Percentiles rank a stretch among this genome's conserved stretches.
Conservation (phyloP, 2,888 invertebrate genomes). For the Cheilosia grossa region DNA sequence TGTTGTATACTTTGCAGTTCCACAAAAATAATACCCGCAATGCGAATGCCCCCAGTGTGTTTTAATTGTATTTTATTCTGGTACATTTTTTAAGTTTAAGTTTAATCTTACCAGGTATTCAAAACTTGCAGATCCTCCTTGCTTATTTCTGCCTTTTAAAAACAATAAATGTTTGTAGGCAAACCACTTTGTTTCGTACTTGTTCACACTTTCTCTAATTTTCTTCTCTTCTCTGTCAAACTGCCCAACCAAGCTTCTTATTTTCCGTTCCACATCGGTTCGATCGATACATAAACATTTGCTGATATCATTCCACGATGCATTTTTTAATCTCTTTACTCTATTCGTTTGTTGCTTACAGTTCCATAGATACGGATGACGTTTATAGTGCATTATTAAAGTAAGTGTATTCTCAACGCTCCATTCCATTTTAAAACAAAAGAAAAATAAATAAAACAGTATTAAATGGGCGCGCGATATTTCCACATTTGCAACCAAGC, state of each 20-base stretch:
- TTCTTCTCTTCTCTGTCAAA: constrained; percentile 1
- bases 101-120: neutral
- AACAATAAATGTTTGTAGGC: neutral
- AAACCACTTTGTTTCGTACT: neutral
- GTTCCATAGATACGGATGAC: neutral
- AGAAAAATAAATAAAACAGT: neutral
- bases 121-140: neutral
- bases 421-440: constrained; percentile 2
- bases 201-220: neutral
- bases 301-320: neutral
- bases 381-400: neutral
- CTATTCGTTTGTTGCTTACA: neutral
- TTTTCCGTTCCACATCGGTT: neutral
- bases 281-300: neutral
- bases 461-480: neutral
- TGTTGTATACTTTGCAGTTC: too few relatives aligned
- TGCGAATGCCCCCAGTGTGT: too few relatives aligned
- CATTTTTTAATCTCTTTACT: neutral
- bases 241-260: neutral
- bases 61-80: too few relatives aligned
- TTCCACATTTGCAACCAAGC: too few relatives aligned
- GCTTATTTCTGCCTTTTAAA: neutral
- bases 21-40: too few relatives aligned
- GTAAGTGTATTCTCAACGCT: neutral
- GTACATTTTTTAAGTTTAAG: too few relatives aligned